Percentiles rank a stretch among this genome's conserved stretches.
These are phyloP conservation scores for Platysternon megacephalum DNA, from an alignment of 2,113 vertebrate genomes.

Conservation along the genomic window DNA sequence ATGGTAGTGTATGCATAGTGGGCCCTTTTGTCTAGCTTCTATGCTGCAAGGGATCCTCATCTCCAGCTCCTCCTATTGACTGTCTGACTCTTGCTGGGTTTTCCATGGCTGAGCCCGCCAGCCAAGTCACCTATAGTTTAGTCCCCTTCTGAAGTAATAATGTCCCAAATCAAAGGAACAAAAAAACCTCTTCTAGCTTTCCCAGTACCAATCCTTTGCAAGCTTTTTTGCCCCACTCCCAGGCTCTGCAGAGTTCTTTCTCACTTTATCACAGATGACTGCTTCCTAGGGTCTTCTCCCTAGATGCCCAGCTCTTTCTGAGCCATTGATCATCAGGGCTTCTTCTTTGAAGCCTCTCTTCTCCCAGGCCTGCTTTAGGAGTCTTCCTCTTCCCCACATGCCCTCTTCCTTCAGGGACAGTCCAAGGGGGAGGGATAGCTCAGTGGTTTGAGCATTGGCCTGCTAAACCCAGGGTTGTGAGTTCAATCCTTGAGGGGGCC, in stretches of 20 bases:
- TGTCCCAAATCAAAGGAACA: background rate
- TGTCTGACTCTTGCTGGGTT: background rate
- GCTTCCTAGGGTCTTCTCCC: background rate
- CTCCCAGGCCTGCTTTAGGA: background rate
- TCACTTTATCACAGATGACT: background rate
- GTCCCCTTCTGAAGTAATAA: background rate
- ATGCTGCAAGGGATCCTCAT: background rate
- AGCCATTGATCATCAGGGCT: too few species aligned
- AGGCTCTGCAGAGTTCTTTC: background rate
- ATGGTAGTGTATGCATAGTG: background rate
- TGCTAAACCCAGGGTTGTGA: too few species aligned
- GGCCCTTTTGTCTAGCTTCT: background rate
- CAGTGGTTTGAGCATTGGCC: too few species aligned
- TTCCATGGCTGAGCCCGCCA: background rate
- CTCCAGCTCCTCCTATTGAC: background rate
- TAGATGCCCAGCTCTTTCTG: background rate
- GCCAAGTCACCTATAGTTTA: background rate
- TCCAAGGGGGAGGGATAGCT: too few species aligned
- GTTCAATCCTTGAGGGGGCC: too few species aligned
- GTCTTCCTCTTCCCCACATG: background rate
- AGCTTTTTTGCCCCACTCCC: background rate
- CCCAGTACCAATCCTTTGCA: background rate
- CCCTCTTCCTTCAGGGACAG: background rate
- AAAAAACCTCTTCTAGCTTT: background rate
- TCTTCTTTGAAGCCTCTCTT: background rate